Evolutionary conservation across 1,140 invertebrate genomes (phyloP).

Genomic region (Panagrolaimus sp.): DNA sequence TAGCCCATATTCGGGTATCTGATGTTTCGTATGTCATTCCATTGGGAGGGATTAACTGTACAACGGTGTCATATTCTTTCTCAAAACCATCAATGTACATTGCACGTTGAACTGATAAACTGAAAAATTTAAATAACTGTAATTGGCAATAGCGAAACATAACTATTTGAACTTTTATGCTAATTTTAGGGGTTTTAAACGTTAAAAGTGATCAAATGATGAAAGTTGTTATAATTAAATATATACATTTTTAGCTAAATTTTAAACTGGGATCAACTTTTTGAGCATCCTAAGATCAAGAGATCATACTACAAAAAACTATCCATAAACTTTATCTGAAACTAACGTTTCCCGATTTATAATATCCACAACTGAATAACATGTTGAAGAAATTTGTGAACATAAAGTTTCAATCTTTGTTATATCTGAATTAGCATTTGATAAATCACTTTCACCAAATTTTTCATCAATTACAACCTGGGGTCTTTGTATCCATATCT

Average conservation of each 20-base stretch:
- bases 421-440: neutral
- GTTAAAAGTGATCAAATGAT: too few species aligned
- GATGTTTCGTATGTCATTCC: neutral
- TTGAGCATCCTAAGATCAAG: too few species aligned
- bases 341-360: neutral
- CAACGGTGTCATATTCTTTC: neutral
- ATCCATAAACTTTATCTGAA: too few species aligned
- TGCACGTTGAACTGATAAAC: neutral
- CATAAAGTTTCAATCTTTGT: slow-evolving; percentile 3
- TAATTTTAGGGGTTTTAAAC: too few species aligned
- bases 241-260: too few species aligned
- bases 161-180: too few species aligned
- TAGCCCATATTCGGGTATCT: neutral
- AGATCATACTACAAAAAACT: neutral
- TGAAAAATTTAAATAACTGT: neutral
- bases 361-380: slow-evolving; percentile 4
- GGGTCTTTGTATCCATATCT: neutral
- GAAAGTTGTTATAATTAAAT: too few species aligned
- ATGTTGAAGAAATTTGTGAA: neutral
- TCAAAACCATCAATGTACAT: slow-evolving; percentile 6
- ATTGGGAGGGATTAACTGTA: neutral
- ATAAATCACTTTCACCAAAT: neutral
- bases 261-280: too few species aligned
- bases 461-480: neutral
- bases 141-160: too few species aligned